Conservation (phyloP, 2,797 vertebrate genomes). For the Knipowitschia caucasica region DNA sequence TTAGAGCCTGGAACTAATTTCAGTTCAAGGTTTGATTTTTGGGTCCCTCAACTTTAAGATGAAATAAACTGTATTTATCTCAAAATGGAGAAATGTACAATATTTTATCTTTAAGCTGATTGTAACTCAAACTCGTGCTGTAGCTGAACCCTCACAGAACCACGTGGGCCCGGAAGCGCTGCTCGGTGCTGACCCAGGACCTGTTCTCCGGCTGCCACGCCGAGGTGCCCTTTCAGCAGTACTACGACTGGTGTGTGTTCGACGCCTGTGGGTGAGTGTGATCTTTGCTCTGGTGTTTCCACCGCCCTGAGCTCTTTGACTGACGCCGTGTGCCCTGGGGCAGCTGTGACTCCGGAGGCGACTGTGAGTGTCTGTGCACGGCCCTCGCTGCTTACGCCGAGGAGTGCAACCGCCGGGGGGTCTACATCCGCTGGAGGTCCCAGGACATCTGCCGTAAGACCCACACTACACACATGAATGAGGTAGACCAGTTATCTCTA, state of each 20-base stretch:
- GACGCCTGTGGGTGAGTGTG: constrained; percentile 86
- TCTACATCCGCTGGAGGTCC: constrained; percentile 84
- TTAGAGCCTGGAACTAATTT: too few species aligned
- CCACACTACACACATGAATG: neutral
- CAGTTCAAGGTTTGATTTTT: too few species aligned
- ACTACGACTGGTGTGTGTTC: constrained; percentile 88
- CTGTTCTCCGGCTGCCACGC: constrained; percentile 80
- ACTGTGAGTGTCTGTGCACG: constrained; percentile 92
- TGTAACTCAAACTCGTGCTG: too few species aligned
- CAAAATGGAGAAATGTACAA: too few species aligned
- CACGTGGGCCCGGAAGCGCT: constrained; percentile 82
- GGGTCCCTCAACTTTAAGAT: too few species aligned
- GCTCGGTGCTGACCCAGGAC: constrained; percentile 74
- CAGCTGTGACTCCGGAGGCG: constrained; percentile 89
- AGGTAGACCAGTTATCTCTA: too few species aligned
- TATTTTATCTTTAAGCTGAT: too few species aligned
- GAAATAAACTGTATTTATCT: too few species aligned
- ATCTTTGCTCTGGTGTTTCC: neutral
- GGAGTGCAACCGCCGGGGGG: constrained; percentile 79
- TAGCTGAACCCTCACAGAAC: constrained; percentile 79
- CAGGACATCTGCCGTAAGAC: constrained; percentile 87
- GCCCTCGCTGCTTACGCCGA: constrained; percentile 85
- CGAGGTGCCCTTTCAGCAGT: constrained; percentile 82
- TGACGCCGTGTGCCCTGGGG: constrained; percentile 8
- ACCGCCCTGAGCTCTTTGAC: too few species aligned